Percentiles rank a stretch among this genome's conserved stretches.
phyloP scores from a whole-genome alignment of 2,113 vertebrate genomes.

The Nyctibius bracteatus region DNA sequence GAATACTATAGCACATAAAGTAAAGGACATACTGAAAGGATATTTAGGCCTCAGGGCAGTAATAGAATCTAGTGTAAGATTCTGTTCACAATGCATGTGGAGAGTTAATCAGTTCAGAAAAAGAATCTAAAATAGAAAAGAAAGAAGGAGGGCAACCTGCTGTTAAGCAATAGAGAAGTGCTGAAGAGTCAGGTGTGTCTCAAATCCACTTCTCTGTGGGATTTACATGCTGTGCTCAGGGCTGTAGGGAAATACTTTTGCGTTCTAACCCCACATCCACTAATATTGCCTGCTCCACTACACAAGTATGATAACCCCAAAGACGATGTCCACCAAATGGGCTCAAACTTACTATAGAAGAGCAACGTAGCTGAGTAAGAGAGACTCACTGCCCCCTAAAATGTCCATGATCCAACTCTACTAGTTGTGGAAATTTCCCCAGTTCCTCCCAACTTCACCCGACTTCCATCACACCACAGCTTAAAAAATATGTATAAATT shows the following conservation, averaged over 20 bases:
- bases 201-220: neutral
- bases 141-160: neutral
- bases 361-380: neutral
- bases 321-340: neutral
- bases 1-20: neutral
- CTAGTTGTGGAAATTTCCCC: neutral
- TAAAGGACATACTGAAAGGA: neutral
- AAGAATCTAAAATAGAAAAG: neutral
- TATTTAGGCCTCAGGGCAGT: neutral
- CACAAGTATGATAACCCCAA: neutral
- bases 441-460: neutral
- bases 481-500: neutral
- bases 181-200: neutral
- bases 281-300: neutral
- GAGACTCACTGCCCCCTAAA: neutral
- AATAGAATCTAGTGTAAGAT: neutral
- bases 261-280: neutral
- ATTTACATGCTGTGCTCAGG: neutral
- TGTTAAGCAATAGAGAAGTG: neutral
- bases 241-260: neutral
- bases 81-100: neutral
- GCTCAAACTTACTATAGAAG: neutral
- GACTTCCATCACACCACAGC: neutral
- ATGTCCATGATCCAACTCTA: neutral
- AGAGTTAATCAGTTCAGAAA: neutral